These are phyloP conservation scores for Megaustenia siamemsis DNA, from an alignment of 2,888 invertebrate species.

Conservation along the genomic window DNA sequence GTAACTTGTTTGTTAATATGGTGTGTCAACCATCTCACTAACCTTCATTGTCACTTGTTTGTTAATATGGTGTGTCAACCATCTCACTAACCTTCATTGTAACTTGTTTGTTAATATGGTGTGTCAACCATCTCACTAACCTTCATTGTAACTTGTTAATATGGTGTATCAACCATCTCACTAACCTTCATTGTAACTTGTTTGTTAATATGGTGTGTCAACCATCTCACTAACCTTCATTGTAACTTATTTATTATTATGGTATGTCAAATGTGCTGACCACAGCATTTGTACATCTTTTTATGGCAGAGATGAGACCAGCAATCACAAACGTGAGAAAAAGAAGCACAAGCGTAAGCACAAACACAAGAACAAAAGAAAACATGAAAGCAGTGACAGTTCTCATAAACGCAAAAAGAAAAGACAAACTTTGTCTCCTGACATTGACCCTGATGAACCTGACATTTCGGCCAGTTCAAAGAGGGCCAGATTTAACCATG, in stretches of 20 bases:
- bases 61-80: no score
- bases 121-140: no score
- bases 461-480: conserved; percentile 55
- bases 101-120: no score
- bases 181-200: no score
- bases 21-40: no score
- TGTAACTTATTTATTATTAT: background rate
- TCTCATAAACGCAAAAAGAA: conserved; percentile 74
- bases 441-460: conserved; percentile 34
- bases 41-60: no score
- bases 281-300: background rate
- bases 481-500: conserved; percentile 61
- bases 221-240: no score
- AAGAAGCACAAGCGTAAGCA: conserved; percentile 73
- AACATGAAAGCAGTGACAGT: conserved; percentile 81
- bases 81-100: no score
- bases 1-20: no score
- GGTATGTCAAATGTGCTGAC: background rate
- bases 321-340: conserved; percentile 61
- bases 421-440: conserved; percentile 60
- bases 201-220: no score
- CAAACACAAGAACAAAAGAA: conserved; percentile 84
- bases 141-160: background rate
- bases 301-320: conserved; percentile 63
- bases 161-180: background rate